Percentiles rank a stretch among this genome's conserved stretches.
These are phyloP conservation scores for Crambe crambe DNA, from an alignment of 37 sponge, comb jelly and placozoan genomes.

Conservation along the genomic window DNA sequence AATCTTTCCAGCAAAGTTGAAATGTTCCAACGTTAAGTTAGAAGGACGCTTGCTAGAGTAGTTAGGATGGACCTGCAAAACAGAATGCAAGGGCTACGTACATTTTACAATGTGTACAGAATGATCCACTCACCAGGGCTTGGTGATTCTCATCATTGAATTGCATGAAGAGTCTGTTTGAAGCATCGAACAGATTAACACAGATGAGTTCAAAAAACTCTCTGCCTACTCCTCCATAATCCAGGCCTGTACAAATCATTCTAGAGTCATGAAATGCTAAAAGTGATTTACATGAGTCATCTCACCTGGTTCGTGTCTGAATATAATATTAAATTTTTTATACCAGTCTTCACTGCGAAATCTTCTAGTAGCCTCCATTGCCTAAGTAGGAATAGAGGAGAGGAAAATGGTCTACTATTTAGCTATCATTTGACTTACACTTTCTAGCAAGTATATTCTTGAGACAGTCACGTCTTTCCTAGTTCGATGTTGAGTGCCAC, in stretches of 20 bases:
- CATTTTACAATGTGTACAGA: too few species aligned
- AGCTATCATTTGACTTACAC: constrained; percentile 49
- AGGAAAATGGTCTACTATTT: too few species aligned
- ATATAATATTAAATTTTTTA: constrained; percentile 48
- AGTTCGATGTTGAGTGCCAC: constrained; percentile 10
- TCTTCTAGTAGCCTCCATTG: constrained; percentile 32
- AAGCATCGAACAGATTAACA: constrained; percentile 70
- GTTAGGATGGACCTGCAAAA: not conserved
- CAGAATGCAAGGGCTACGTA: too few species aligned
- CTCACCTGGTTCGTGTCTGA: constrained; percentile 82
- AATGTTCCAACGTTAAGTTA: constrained; percentile 46
- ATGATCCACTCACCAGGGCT: too few species aligned
- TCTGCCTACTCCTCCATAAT: constrained; percentile 86
- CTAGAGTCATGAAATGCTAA: too few species aligned
- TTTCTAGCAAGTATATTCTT: constrained; percentile 57
- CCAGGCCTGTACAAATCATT: constrained; percentile 73
- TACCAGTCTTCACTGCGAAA: constrained; percentile 70
- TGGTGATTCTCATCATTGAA: constrained; percentile 64
- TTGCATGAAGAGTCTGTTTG: constrained; percentile 56
- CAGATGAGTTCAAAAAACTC: too few species aligned
- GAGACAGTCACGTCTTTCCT: constrained; percentile 15
- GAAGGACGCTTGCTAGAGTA: constrained; percentile 44
- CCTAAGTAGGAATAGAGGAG: too few species aligned
- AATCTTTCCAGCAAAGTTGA: constrained; percentile 79
- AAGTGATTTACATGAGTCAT: too few species aligned